A percentile compares a stretch with the other conserved stretches of the same genome.
Evolutionary conservation across 37 sponge, comb jelly and placozoan genomes (phyloP).

Genomic region (Ephydatia muelleri): DNA sequence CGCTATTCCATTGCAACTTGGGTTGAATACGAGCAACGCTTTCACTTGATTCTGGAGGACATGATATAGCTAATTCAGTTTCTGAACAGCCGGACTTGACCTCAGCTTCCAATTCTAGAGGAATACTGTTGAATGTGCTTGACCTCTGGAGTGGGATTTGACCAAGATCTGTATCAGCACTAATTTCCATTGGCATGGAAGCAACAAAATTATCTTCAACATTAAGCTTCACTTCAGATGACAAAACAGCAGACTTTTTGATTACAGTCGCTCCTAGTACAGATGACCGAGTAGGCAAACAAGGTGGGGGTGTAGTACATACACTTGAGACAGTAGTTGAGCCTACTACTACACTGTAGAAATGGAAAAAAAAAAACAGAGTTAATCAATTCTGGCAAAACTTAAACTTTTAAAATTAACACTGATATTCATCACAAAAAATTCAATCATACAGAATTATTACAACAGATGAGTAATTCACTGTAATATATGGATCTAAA

Average conservation of each 20-base stretch:
- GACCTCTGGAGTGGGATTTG: neutral
- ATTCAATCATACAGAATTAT: neutral
- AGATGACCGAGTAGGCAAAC: neutral
- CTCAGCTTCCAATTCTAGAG: no score
- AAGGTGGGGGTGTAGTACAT: neutral
- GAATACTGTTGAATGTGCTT: no score
- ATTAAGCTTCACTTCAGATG: neutral
- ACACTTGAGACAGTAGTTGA: neutral
- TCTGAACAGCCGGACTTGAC: no score
- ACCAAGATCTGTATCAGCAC: neutral
- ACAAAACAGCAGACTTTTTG: neutral
- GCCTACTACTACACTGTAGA: neutral
- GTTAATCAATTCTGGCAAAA: no score
- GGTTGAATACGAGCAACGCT: no score
- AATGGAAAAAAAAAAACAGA: neutral
- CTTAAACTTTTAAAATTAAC: neutral
- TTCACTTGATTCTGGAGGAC: no score
- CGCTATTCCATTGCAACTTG: no score
- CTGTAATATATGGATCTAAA: no score
- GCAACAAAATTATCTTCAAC: no score
- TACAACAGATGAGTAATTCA: no score
- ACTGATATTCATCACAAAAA: neutral
- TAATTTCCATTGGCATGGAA: neutral
- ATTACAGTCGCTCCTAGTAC: neutral
- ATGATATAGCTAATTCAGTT: no score